Evolutionary conservation across 2,888 invertebrate species (phyloP).

Genomic region (Dicyrtoma fusca): DNA sequence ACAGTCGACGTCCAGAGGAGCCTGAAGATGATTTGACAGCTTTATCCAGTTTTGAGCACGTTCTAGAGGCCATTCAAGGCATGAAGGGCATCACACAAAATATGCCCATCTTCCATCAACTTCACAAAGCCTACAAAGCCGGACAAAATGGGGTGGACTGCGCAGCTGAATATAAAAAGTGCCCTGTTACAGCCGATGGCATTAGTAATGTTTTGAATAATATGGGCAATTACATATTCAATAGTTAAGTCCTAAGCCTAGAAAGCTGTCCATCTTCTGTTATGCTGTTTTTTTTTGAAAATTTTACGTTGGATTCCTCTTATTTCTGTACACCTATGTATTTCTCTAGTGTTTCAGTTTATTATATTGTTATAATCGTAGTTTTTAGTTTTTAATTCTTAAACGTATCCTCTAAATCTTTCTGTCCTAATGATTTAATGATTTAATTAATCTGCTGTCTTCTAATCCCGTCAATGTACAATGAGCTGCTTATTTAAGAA

Average conservation of each 20-base stretch:
- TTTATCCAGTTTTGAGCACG: conserved; percentile 33
- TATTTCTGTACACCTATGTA: too few species aligned
- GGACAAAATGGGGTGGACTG: conserved; percentile 37
- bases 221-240: conserved; percentile 35
- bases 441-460: too few species aligned
- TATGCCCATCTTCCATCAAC: conserved; percentile 21
- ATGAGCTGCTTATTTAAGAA: too few species aligned
- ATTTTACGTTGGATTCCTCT: too few species aligned
- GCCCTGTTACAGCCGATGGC: conserved; percentile 21
- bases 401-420: too few species aligned
- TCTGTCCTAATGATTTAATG: too few species aligned
- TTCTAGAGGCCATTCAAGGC: conserved; percentile 31
- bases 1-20: conserved; percentile 10
- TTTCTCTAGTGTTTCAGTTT: too few species aligned
- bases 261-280: too few species aligned
- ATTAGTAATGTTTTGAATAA: conserved; percentile 19
- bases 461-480: too few species aligned
- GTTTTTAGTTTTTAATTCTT: too few species aligned
- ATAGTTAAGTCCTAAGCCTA: conserved; percentile 5
- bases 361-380: too few species aligned
- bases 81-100: conserved; percentile 28
- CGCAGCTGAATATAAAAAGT: conserved; percentile 16
- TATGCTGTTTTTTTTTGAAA: too few species aligned
- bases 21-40: not conserved
- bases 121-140: conserved; percentile 33